Base-by-base conservation (phyloP, 2,888 invertebrate genomes). In the Argyresthia goedartella region DNA sequence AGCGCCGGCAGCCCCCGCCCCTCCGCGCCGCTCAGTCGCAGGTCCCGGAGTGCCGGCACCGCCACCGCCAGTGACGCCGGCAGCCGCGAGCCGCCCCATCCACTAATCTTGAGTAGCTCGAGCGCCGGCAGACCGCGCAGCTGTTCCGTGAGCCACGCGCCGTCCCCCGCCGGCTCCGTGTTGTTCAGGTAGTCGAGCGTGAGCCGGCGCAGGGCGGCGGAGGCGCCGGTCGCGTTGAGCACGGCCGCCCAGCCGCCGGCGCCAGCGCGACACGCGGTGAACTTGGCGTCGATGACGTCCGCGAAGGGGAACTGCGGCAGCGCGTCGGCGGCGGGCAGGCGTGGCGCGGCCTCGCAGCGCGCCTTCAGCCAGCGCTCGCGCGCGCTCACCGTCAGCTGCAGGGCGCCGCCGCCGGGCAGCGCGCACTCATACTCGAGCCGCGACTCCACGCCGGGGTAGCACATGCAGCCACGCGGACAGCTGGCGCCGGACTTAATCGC, bases 1-100 rank as follows among this genome's bases (percentile, higher is more conserved):
- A 14, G 43, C 43, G 43, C 1, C 13, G 43, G 13, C 13, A 8
- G 53, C 55, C 53, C 55, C 44, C n/a, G 13, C 56, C 33, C 49
- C 43, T n/a, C n/a, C n/a, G n/a, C n/a, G n/a, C n/a, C 43, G 43
- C 43, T 9, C 43, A 44, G n/a, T 9, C 9, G 14, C 43, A 44
- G n/a, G n/a, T n/a, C n/a, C n/a, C n/a, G n/a, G n/a, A n/a, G n/a
- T n/a, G n/a, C 43, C 14, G n/a, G 6, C 43, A 44, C 13, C 43
- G n/a, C 13, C 43, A 44, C 13, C 43, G 43, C 43, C 43, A 14
- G 13, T 14, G 43, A 3, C 43, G 43, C 43, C 43, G 43, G 13
- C 1, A n/a, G 14, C 43, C n/a, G 9, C n/a, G 11, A n/a, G n/a
- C n/a, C n/a, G n/a, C n/a, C n/a, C n/a, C n/a, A n/a, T n/a, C n/a